A percentile compares a stretch with the other conserved stretches of the same genome.
Conservation (phyloP, 2,113 vertebrate species). For the Penelope pileata region DNA sequence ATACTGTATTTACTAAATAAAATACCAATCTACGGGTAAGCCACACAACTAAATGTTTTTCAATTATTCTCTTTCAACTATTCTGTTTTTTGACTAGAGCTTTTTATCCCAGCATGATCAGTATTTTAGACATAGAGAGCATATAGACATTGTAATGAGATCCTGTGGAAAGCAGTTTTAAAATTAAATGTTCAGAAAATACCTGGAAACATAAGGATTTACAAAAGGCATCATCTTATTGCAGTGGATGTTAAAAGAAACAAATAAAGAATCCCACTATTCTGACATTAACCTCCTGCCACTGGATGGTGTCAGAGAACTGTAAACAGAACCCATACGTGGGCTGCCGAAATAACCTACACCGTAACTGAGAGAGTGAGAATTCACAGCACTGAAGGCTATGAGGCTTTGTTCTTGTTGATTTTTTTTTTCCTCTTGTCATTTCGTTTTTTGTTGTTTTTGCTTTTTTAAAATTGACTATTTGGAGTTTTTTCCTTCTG, state of each 20-base stretch:
- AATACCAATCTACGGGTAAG: not conserved
- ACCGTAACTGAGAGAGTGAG: not conserved
- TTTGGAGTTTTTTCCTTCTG: not conserved
- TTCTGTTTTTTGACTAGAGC: not conserved
- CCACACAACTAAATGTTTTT: not conserved
- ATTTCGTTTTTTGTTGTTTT: not conserved
- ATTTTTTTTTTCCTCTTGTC: rapidly evolving
- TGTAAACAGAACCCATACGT: slow-evolving; percentile 69
- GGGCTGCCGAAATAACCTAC: not conserved
- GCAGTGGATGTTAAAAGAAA: slow-evolving; percentile 1
- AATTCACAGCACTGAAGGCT: not conserved
- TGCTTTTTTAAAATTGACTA: not conserved
- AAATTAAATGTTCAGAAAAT: not conserved
- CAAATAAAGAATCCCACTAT: not conserved
- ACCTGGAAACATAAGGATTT: not conserved
- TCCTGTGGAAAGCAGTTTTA: not conserved
- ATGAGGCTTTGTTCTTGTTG: not conserved
- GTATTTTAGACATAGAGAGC: not conserved
- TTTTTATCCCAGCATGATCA: not conserved
- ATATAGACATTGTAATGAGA: not conserved
- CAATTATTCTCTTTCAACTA: not conserved
- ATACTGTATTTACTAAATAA: not conserved
- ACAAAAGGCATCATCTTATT: not conserved
- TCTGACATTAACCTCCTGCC: slow-evolving; percentile 81
- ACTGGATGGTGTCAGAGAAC: slow-evolving; percentile 98